phyloP scores from a whole-genome alignment of 2,888 invertebrate genomes.

The Ophion ellenae region DNA sequence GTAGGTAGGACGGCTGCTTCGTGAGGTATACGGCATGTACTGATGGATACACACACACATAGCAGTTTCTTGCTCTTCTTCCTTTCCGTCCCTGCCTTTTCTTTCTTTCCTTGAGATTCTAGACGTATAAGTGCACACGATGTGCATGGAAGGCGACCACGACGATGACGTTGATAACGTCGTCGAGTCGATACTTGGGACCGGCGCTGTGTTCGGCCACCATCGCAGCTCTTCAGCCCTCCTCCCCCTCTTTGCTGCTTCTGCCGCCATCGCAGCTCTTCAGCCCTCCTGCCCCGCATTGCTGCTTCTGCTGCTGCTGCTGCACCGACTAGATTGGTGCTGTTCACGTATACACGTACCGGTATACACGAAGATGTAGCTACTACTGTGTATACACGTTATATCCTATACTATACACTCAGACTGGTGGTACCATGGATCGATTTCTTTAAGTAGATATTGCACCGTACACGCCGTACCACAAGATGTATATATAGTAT shows the following conservation, averaged over 20 bases:
- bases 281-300: background rate
- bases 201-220: conserved; percentile 65
- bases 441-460: background rate
- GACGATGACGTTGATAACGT: conserved; percentile 30
- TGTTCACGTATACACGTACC: conserved; percentile 22
- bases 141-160: conserved; percentile 59
- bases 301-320: conserved; percentile 59
- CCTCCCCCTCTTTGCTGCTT: conserved; percentile 73
- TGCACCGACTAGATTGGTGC: conserved; percentile 50
- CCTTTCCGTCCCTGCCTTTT: conserved; percentile 30
- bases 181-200: conserved; percentile 64
- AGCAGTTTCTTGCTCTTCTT: conserved; percentile 45
- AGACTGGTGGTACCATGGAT: background rate
- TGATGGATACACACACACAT: background rate
- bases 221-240: conserved; percentile 64
- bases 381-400: conserved; percentile 5
- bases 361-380: background rate
- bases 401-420: background rate
- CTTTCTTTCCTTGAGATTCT: conserved; percentile 59
- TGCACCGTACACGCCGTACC: background rate
- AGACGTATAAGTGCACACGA: conserved; percentile 54
- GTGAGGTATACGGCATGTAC: conserved; percentile 4
- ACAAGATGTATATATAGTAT: conserved; percentile 7
- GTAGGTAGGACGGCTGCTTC: conserved; percentile 38
- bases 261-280: conserved; percentile 60